Percentiles rank a stretch among this genome's conserved stretches.
Conservation (phyloP, 37 sponge, comb jelly and placozoan species). For the Dysidea cf. avara region DNA sequence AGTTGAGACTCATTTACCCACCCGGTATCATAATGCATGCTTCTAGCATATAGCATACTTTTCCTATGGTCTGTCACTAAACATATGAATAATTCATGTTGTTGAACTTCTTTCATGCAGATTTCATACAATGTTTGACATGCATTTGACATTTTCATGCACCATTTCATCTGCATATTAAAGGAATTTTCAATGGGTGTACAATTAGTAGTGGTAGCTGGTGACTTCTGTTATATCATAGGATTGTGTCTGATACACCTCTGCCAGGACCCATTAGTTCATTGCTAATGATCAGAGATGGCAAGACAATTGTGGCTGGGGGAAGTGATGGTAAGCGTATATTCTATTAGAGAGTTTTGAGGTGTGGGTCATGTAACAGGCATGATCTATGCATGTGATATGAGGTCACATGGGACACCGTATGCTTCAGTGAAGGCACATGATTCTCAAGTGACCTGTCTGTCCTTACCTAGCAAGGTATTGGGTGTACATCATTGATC, state of each 20-base stretch:
- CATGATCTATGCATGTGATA: no score
- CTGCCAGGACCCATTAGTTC: constrained; percentile 48
- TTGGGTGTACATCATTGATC: no score
- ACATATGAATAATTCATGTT: no score
- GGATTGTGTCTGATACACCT: constrained; percentile 46
- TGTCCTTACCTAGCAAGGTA: no score
- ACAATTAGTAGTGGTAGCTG: background rate
- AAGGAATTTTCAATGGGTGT: background rate
- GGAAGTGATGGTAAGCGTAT: constrained; percentile 55
- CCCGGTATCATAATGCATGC: no score
- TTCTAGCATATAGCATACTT: no score
- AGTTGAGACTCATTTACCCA: no score
- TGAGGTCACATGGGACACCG: no score
- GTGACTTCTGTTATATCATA: constrained; percentile 3
- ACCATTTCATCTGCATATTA: constrained; percentile 3
- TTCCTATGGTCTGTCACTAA: no score
- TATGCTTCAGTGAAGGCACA: no score
- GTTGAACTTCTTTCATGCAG: background rate
- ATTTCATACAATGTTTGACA: background rate
- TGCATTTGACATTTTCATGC: background rate
- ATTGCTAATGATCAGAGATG: constrained; percentile 57
- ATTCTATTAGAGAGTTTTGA: background rate
- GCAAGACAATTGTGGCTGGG: constrained; percentile 65
- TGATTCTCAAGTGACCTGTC: no score
- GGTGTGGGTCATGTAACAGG: no score